phyloP scores from a whole-genome alignment of 1,140 invertebrate genomes.

The Listronotus bonariensis region DNA sequence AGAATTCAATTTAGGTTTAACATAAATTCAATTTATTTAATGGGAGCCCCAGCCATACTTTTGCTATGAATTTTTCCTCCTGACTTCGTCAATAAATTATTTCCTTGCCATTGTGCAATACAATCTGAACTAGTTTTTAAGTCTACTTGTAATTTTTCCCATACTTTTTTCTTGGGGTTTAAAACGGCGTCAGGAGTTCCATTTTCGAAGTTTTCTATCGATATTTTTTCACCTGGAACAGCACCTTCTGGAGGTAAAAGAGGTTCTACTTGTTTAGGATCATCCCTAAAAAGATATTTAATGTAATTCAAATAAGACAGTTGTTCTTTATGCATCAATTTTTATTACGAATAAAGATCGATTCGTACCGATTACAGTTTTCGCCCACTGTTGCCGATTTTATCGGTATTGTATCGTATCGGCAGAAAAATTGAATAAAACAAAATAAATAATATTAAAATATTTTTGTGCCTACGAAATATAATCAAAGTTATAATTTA shows the following conservation, averaged over 20 bases:
- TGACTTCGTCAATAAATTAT: conserved; percentile 70
- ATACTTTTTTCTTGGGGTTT: conserved; percentile 98
- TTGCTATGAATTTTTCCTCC: conserved; percentile 63
- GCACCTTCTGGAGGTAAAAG: conserved; percentile 74
- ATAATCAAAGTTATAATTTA: no score
- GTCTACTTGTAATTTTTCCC: conserved; percentile 89
- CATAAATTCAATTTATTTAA: conserved; percentile 36
- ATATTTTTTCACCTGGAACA: conserved; percentile 78
- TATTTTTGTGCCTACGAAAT: no score
- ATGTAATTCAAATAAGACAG: no score
- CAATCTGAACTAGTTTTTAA: conserved; percentile 77
- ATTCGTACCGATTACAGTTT: background rate
- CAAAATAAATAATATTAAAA: no score
- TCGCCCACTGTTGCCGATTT: no score
- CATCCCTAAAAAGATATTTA: conserved; percentile 56
- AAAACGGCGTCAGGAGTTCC: conserved; percentile 83
- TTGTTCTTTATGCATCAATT: conserved; percentile 13
- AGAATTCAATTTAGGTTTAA: no score
- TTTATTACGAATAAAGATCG: conserved; percentile 4
- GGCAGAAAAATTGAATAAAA: no score
- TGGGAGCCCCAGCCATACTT: conserved; percentile 39
- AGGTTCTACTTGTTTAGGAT: conserved; percentile 81
- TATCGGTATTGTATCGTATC: no score
- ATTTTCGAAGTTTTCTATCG: conserved; percentile 75
- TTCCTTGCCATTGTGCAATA: conserved; percentile 82